Percentiles rank a stretch among this genome's conserved stretches.
phyloP scores from a whole-genome alignment of 2,888 invertebrate species.

The Chloroclystis v-ata region DNA sequence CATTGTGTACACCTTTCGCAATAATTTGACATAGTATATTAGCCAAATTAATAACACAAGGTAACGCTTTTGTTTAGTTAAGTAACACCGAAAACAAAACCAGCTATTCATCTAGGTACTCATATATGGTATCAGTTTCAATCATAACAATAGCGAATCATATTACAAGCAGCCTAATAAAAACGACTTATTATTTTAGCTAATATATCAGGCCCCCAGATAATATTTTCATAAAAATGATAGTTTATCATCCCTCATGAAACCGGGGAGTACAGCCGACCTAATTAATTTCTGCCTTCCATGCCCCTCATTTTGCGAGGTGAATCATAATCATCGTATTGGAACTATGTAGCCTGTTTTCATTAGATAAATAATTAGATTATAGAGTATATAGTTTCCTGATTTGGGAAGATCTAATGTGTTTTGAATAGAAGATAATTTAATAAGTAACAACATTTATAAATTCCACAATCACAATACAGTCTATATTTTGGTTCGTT shows the following conservation, averaged over 20 bases:
- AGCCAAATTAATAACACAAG: neutral
- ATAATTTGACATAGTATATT: too few relatives aligned
- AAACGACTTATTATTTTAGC: slow-evolving; percentile 14
- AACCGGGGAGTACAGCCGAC: slow-evolving; percentile 27
- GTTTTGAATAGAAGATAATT: neutral
- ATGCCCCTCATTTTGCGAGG: slow-evolving; percentile 22
- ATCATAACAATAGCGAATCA: slow-evolving; percentile 8
- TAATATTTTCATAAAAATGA: slow-evolving; percentile 25
- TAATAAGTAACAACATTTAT: too few relatives aligned
- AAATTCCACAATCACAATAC: too few relatives aligned
- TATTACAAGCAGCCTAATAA: slow-evolving; percentile 11
- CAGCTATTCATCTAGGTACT: neutral
- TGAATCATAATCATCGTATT: slow-evolving; percentile 27
- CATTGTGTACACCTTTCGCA: too few relatives aligned
- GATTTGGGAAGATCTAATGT: neutral
- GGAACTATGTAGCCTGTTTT: slow-evolving; percentile 3
- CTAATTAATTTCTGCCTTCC: slow-evolving; percentile 32
- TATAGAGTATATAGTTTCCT: neutral
- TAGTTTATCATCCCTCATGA: slow-evolving; percentile 30
- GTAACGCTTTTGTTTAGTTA: neutral
- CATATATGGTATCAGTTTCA: slow-evolving; percentile 1
- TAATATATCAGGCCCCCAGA: slow-evolving; percentile 20
- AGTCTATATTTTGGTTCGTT: too few relatives aligned
- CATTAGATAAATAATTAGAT: slow-evolving; percentile 7
- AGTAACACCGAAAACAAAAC: neutral